Evolutionary conservation across 1,140 invertebrate genomes (phyloP), one percentile per base, ranked within the genome.

Genomic region (Trichonephila clavata): DNA sequence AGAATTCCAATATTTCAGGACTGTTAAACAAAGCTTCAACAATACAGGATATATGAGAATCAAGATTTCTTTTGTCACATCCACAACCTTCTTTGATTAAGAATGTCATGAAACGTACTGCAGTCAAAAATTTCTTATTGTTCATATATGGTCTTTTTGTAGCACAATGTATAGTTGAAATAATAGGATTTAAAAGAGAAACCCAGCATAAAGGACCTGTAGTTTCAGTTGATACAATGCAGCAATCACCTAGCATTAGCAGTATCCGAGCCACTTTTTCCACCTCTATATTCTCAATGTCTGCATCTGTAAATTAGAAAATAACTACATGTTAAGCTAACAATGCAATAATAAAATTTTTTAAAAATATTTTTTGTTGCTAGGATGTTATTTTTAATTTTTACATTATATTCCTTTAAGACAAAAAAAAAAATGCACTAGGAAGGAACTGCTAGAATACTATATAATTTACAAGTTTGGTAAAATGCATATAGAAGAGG

Each of bases 101-200:
- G 61, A 80, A 6, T 24, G 27, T 93, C 21, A 87, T 80, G 32
- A 93, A 63, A 63, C 81, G 63, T 43, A 93, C 20, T 20, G 68
- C 24, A 80, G 21, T 80, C 10, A 93, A 43, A 80, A 93, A 87
- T 61, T 39, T 80, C 20, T 68, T 60, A 10, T 50, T 59, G n/a
- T 81, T 21, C 84, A 93, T 88, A 24, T 87, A 93, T 24, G 92
- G 83, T 27, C 92, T 77, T 80, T 80, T 88, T 24, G 57, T 27
- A n/a, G 50, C 43, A 61, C 24, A 60, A 16, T 71, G 50, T 18
- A 87, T 61, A 4, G 10, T 80, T 39, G 13, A 24, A 32, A 88
- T 68, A 39, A 93, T 14, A 27, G 92, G 86, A 50, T 80, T 43
- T 50, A 93, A 81, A 5, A 93, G 3, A 6, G 32, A n/a, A 61